Conservation (phyloP, 2,888 invertebrate species). For the Platycheirus rosarum region DNA sequence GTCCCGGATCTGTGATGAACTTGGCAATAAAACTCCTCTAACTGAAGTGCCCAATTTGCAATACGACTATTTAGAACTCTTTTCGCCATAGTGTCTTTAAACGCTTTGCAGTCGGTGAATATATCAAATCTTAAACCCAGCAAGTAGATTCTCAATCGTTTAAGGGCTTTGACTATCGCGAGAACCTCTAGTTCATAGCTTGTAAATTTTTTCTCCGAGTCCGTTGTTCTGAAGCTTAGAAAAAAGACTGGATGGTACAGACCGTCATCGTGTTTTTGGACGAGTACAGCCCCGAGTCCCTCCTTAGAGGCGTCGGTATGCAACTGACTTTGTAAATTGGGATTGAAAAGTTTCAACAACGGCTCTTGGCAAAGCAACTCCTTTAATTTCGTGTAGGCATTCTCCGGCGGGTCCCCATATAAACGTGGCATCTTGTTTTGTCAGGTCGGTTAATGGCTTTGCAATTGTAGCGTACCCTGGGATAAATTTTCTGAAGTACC, state of each 20-base stretch:
- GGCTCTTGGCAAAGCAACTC: conserved; percentile 65
- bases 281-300: conserved; percentile 28
- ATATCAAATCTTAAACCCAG: conserved; percentile 35
- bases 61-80: conserved; percentile 74
- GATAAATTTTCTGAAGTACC: no score
- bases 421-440: conserved; percentile 34
- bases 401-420: conserved; percentile 34
- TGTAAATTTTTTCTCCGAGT: conserved; percentile 76
- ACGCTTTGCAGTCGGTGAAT: conserved; percentile 75
- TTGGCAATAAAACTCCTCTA: conserved; percentile 33
- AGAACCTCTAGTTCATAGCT: no score
- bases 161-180: conserved; percentile 74
- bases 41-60: conserved; percentile 76
- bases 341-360: conserved; percentile 70
- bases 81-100: conserved; percentile 52
- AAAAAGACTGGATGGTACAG: conserved; percentile 68
- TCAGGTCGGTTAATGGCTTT: conserved; percentile 72
- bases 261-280: conserved; percentile 30
- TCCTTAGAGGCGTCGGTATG: conserved; percentile 72
- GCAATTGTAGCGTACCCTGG: conserved; percentile 64
- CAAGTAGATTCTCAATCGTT: conserved; percentile 37
- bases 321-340: conserved; percentile 65
- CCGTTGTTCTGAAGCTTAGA: conserved; percentile 75
- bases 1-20: conserved; percentile 19
- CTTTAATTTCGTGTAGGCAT: conserved; percentile 33